Base-by-base conservation (phyloP, 2,888 invertebrate genomes). In the Pyrrhia umbra region DNA sequence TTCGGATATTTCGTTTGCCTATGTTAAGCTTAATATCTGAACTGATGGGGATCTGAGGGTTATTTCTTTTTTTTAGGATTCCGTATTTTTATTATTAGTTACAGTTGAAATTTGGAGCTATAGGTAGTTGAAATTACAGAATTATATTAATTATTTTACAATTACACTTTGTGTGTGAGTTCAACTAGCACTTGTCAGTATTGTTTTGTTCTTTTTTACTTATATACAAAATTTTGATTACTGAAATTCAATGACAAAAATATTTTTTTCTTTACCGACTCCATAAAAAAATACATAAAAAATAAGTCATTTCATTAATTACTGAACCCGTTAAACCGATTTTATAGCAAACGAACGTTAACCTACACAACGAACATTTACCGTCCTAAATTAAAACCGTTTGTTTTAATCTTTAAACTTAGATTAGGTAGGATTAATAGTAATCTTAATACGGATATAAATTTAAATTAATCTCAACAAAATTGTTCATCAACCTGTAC, bases 351-450 rank as follows among this genome's bases (percentile, higher is more conserved):
- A 49, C n/a, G 39, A 62, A 27, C 25, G 30, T 60, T 49, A 68
- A 55, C 34, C 27, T 43, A 67, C 6, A 27, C 47, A 65, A 49
- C n/a, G 21, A 46, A 60, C 56, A 37, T 60, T 60, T 40, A 64
- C 50, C 47, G 47, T 56, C 42, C 46, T 23, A 18, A 78, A 80
- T 63, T 71, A 59, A 67, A 76, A 57, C 49, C 43, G 49, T 76
- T 71, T 40, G 49, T 74, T 76, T 80, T 76, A 74, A 78, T 78
- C 57, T 74, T 71, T 57, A 67, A 79, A 79, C 80, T 80, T 76
- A 76, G 79, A 80, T 78, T 71, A 72, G 16, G n/a, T 25, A 43
- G 65, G 65, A 79, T 78, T 79, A 80, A 79, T 76, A 78, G 75
- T 73, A 62, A 71, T 75, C 73, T 66, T 75, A 56, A 76, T 75